Conservation (phyloP, 1,140 invertebrate genomes). For the Bacillus rossius region DNA sequence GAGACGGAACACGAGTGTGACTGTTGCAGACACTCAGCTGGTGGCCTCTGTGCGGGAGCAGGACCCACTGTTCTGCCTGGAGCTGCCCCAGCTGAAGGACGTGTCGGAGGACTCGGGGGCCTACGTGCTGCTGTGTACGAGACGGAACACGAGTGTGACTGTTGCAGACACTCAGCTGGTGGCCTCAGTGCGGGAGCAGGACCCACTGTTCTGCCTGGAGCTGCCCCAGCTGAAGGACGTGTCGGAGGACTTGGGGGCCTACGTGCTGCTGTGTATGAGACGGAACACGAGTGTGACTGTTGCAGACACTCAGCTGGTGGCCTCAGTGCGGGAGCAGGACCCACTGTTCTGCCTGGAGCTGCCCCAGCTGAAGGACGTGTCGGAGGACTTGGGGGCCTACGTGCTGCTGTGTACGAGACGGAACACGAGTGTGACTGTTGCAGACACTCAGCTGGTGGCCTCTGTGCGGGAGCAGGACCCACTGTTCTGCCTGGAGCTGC, state of each 20-base stretch:
- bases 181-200: slow-evolving; percentile 57
- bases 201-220: slow-evolving; percentile 72
- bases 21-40: slow-evolving; percentile 65
- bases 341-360: slow-evolving; percentile 72
- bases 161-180: slow-evolving; percentile 66
- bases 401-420: slow-evolving; percentile 70
- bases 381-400: slow-evolving; percentile 55
- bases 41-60: slow-evolving; percentile 58
- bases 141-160: too few species aligned
- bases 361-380: slow-evolving; percentile 46
- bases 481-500: slow-evolving; percentile 71
- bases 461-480: slow-evolving; percentile 61
- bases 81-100: slow-evolving; percentile 53
- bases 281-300: too few species aligned
- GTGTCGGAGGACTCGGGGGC: slow-evolving; percentile 46
- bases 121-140: slow-evolving; percentile 71
- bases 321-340: slow-evolving; percentile 59
- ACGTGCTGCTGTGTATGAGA: slow-evolving; percentile 71
- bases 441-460: slow-evolving; percentile 65
- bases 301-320: slow-evolving; percentile 64
- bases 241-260: slow-evolving; percentile 50
- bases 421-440: too few species aligned
- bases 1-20: too few species aligned
- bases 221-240: slow-evolving; percentile 50
- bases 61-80: slow-evolving; percentile 70